Conservation (phyloP, 1,140 invertebrate species). For the Octopus sinensis region DNA sequence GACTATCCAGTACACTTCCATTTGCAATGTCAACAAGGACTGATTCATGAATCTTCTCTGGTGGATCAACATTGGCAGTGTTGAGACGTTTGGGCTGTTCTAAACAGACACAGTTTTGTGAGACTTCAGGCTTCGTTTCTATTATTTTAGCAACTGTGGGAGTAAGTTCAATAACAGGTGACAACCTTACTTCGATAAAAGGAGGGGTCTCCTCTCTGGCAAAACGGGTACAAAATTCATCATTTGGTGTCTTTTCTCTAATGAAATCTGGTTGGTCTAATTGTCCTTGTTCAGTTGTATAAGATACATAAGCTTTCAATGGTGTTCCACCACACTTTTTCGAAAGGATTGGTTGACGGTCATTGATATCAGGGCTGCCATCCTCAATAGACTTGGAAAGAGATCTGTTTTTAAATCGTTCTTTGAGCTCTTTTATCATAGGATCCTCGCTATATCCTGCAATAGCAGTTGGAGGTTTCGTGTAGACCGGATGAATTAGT, state of each 20-base stretch:
- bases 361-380: not conserved
- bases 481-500: not conserved
- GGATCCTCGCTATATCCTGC: not conserved
- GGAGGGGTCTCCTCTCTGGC: not conserved
- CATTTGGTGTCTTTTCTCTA: not conserved
- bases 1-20: not conserved
- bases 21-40: not conserved
- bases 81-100: not conserved
- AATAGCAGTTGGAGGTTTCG: not conserved
- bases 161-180: not conserved
- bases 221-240: not conserved
- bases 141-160: not conserved
- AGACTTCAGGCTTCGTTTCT: not conserved
- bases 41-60: not conserved
- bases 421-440: not conserved
- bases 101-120: not conserved
- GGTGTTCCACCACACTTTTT: not conserved
- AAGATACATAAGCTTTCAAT: not conserved
- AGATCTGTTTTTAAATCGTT: conserved; percentile 1
- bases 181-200: conserved; percentile 1
- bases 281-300: not conserved
- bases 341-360: conserved; percentile 3
- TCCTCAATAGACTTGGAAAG: not conserved
- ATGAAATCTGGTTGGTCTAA: not conserved
- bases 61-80: not conserved